phyloP scores from a whole-genome alignment of 2,888 invertebrate species.

The Drosophila mulleri region DNA sequence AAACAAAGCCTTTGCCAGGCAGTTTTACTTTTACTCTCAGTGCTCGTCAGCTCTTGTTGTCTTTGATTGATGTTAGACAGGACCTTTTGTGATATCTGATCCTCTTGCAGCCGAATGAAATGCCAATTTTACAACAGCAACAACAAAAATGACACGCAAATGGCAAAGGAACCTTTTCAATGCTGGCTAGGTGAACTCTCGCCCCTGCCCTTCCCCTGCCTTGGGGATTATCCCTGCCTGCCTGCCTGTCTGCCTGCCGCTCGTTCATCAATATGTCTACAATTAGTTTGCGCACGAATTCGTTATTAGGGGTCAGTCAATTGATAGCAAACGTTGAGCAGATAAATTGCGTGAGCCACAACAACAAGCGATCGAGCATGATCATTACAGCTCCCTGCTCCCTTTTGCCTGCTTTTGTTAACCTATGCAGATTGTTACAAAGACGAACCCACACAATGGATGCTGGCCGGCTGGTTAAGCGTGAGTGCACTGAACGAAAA shows the following conservation, averaged over 20 bases:
- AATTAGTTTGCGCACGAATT: slow-evolving; percentile 78
- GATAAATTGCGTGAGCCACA: slow-evolving; percentile 68
- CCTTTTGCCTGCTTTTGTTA: slow-evolving; percentile 5
- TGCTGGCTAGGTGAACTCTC: not conserved
- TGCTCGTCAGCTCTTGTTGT: slow-evolving; percentile 40
- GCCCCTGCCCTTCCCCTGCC: not conserved
- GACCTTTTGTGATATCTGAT: slow-evolving; percentile 57
- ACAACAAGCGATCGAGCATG: slow-evolving; percentile 48
- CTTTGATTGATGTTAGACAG: slow-evolving; percentile 66
- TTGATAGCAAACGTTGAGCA: slow-evolving; percentile 60
- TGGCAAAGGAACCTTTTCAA: slow-evolving; percentile 41
- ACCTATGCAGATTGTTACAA: slow-evolving; percentile 48
- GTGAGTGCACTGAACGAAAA: slow-evolving; percentile 31
- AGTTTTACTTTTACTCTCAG: slow-evolving; percentile 66
- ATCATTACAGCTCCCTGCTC: slow-evolving; percentile 46
- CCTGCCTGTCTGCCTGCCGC: not conserved
- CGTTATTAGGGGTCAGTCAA: slow-evolving; percentile 76
- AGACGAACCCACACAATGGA: slow-evolving; percentile 4
- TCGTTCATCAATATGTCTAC: slow-evolving; percentile 68
- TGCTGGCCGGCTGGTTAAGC: not conserved
- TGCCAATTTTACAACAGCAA: slow-evolving; percentile 68
- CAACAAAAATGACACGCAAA: slow-evolving; percentile 70
- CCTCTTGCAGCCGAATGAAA: slow-evolving; percentile 52
- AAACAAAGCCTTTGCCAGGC: slow-evolving; percentile 31
- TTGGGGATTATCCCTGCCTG: slow-evolving; percentile 47